Percentiles rank a stretch among this genome's conserved stretches.
These are phyloP conservation scores for Calonectris borealis DNA, from an alignment of 2,113 vertebrate genomes.

Conservation along the genomic window DNA sequence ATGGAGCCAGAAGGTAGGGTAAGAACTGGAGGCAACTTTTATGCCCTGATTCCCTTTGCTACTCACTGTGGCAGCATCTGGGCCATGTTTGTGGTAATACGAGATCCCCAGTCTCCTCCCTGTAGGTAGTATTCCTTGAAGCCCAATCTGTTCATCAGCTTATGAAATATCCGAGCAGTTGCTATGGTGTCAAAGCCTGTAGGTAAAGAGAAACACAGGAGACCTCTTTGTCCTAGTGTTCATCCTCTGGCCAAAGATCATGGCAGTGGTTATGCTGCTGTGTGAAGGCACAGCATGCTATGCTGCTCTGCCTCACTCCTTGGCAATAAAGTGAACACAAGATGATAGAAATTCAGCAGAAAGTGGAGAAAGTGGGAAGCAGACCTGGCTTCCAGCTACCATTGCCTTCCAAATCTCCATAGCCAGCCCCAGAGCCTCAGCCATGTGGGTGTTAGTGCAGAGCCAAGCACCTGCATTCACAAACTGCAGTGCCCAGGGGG, in stretches of 20 bases:
- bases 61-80: constrained; percentile 89
- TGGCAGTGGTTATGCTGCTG: rapidly evolving
- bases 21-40: neutral
- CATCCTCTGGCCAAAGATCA: neutral
- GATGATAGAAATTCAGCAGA: neutral
- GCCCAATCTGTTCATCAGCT: constrained; percentile 87
- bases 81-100: constrained; percentile 82
- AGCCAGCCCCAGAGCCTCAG: neutral
- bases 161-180: constrained; percentile 84
- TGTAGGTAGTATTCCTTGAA: constrained; percentile 86
- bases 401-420: neutral
- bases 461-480: neutral
- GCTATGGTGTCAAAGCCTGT: constrained; percentile 79
- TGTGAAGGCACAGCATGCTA: neutral
- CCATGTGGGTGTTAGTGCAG: neutral
- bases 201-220: neutral
- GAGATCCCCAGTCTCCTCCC: constrained; percentile 87
- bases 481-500: neutral
- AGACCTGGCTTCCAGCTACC: neutral
- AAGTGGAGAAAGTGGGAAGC: neutral
- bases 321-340: neutral
- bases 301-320: neutral
- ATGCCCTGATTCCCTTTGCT: neutral
- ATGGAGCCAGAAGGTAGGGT: neutral
- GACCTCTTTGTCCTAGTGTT: neutral